A percentile compares a stretch with the other conserved stretches of the same genome.
These are phyloP conservation scores for Pristis pectinata DNA, from an alignment of 2,797 vertebrate species.

Conservation along the genomic window DNA sequence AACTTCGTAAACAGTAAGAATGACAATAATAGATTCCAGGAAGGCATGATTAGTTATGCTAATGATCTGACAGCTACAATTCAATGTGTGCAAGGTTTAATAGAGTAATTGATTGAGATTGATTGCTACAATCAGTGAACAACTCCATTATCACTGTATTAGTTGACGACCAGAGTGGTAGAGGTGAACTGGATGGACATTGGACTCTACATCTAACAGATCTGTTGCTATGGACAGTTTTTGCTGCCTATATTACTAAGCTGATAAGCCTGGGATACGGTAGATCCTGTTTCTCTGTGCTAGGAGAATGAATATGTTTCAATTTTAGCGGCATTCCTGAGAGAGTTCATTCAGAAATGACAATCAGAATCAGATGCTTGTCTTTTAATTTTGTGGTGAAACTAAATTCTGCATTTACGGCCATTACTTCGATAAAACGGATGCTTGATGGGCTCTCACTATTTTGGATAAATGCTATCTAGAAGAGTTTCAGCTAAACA, in stretches of 20 bases:
- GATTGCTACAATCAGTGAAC: not conserved
- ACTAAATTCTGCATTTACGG: not conserved
- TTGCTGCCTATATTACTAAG: not conserved
- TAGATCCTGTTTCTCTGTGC: not conserved
- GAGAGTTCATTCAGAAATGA: not conserved
- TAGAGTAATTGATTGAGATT: not conserved
- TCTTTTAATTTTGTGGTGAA: not conserved
- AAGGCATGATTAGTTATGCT: not conserved
- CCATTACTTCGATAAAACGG: not conserved
- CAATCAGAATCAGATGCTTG: not conserved
- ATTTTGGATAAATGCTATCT: not conserved
- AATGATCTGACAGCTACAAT: not conserved
- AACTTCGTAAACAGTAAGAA: not conserved
- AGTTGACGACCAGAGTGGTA: not conserved
- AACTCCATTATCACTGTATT: not conserved
- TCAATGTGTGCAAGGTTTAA: not conserved
- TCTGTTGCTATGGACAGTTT: not conserved
- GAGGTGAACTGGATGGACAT: not conserved
- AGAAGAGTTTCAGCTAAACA: not conserved
- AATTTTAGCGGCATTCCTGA: not conserved
- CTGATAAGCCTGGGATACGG: not conserved
- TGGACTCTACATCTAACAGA: not conserved
- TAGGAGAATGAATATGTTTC: not conserved
- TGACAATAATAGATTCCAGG: not conserved
- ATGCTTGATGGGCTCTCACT: not conserved